Base-by-base conservation (phyloP, 2,888 invertebrate species). In the Phyllotreta striolata region DNA sequence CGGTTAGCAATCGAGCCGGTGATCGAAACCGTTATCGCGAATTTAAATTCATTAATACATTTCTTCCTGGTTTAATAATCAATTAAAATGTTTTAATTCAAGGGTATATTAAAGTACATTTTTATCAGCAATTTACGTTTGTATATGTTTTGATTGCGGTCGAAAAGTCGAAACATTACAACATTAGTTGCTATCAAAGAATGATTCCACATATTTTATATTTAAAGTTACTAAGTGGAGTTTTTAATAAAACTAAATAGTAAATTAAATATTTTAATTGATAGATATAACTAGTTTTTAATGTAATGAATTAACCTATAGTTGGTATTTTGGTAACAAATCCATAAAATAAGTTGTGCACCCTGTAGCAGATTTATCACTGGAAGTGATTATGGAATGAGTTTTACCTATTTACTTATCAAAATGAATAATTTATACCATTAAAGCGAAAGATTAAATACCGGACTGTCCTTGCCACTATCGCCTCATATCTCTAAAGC, bases 361-460 rank as follows among this genome's bases (percentile, higher is more conserved):
- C 35, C 49, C 49, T 49, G 35, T 49, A 49, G 49, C 10, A 10
- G 49, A 49, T 49, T 49, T 49, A 49, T 35, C n/a, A 49, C 49
- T 49, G 12, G 49, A 49, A 35, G 71, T 75, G 79, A 79, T 78
- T 79, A 77, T 75, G 75, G 76, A 79, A 80, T 79, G 79, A 78
- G 74, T 78, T 78, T 79, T 78, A 78, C 78, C 77, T 78, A 79
- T 49, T 44, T 8, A 49, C 12, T 14, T 13, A 47, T 34, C 8
- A 47, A 44, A 44, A 12, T 12, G 44, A n/a, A 41, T 41, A 41
- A 41, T n/a, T 41, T 41, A 79, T 79, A 78, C 79, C 79, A 79
- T 79, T 79, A 79, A 77, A 73, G 74, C 73, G 69, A 74, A 74
- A 79, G 80, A 81, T 80, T 80, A 80, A 77, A 80, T 79, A 76